Conservation (phyloP, 2,113 vertebrate species). For the Silurus asotus region DNA sequence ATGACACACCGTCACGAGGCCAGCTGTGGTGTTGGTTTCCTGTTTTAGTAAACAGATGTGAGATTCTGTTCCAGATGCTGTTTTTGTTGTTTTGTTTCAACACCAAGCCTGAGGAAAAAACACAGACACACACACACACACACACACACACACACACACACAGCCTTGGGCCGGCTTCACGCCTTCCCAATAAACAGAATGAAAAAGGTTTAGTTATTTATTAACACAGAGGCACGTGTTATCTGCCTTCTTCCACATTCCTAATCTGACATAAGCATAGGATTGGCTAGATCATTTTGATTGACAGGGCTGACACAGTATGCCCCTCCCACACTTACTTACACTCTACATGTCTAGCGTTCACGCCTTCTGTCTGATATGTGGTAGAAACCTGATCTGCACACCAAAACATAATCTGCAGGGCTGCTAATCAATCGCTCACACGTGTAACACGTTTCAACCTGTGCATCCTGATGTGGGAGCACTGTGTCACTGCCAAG, state of each 20-base stretch:
- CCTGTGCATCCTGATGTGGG: background rate
- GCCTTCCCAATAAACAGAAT: background rate
- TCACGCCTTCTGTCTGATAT: background rate
- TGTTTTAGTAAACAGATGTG: background rate
- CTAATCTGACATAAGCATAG: background rate
- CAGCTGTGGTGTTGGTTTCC: background rate
- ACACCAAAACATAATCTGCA: background rate
- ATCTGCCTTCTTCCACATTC: background rate
- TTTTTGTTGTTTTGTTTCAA: background rate
- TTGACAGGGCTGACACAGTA: background rate
- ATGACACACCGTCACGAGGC: background rate
- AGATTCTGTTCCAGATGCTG: background rate
- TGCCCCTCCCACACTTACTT: background rate
- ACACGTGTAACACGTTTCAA: background rate
- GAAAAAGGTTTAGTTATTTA: background rate
- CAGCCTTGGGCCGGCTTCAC: background rate
- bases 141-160: too few species aligned
- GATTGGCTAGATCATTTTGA: background rate
- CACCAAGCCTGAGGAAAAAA: background rate
- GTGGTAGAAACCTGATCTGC: background rate
- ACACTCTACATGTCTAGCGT: background rate
- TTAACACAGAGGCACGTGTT: background rate
- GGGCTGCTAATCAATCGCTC: slow-evolving; percentile 23
- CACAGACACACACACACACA: too few species aligned
- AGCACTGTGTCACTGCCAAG: background rate